phyloP scores from a whole-genome alignment of 2,888 invertebrate genomes.

The Tipula vernalis region DNA sequence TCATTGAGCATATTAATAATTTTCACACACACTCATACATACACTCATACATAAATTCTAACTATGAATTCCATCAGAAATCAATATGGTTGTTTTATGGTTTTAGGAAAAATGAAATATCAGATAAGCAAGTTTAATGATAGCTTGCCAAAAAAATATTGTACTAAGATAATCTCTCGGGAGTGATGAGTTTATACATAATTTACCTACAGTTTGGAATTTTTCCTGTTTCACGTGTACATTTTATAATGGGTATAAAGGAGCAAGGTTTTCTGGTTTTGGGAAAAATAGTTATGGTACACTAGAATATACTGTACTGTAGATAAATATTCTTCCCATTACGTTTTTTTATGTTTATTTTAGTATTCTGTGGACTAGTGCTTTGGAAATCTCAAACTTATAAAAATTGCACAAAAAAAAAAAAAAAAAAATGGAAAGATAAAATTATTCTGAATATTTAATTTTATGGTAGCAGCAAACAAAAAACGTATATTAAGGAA shows the following conservation, averaged over 20 bases:
- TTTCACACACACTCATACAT: neutral
- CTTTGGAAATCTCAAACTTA: neutral
- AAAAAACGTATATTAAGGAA: neutral
- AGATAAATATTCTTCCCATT: neutral
- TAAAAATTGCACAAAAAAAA: neutral
- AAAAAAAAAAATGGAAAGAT: neutral
- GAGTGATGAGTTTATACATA: neutral
- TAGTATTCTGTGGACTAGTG: neutral
- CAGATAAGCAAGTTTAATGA: neutral
- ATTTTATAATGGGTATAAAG: neutral
- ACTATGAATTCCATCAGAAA: neutral
- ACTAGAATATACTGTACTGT: neutral
- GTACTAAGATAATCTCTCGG: neutral
- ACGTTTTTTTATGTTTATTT: neutral
- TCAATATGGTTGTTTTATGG: neutral
- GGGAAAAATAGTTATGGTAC: neutral
- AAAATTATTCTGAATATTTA: neutral
- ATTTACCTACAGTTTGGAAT: neutral
- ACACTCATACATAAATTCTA: neutral
- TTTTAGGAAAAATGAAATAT: neutral
- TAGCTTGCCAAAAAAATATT: neutral
- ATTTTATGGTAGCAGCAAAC: neutral
- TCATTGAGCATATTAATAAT: neutral
- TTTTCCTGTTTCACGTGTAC: neutral
- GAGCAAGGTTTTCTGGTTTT: neutral